Percentiles rank a stretch among this genome's conserved stretches.
Conservation (phyloP, 1,140 invertebrate genomes). For the Lepidurus couesii region DNA sequence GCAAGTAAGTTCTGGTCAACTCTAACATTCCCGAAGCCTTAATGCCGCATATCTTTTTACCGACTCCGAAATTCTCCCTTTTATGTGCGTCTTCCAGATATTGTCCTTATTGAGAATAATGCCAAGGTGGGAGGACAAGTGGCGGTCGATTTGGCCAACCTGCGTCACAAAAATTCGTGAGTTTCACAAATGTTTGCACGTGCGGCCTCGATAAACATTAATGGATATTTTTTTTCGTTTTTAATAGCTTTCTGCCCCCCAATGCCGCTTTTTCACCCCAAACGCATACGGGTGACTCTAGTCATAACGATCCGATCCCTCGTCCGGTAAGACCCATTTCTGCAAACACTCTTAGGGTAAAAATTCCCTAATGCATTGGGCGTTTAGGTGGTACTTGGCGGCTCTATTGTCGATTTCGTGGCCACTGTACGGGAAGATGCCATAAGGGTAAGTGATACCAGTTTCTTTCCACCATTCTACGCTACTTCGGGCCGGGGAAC, state of each 20-base stretch:
- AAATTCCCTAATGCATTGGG: no score
- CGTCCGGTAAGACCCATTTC: not conserved
- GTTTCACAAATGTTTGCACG: not conserved
- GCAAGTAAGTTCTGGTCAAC: conserved; percentile 55
- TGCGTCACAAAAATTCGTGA: conserved; percentile 19
- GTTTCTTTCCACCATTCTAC: not conserved
- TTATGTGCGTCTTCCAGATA: conserved; percentile 55
- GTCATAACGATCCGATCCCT: not conserved
- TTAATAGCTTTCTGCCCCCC: conserved; percentile 22
- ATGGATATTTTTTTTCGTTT: not conserved
- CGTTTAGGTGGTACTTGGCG: conserved; percentile 72
- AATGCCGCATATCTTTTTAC: no score
- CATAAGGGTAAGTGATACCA: conserved; percentile 58
- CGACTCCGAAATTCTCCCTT: not conserved
- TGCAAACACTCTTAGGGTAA: not conserved
- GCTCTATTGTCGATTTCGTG: conserved; percentile 68
- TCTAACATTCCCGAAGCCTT: not conserved
- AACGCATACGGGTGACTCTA: not conserved
- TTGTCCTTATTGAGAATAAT: conserved; percentile 88
- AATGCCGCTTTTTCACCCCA: not conserved
- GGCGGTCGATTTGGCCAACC: conserved; percentile 57
- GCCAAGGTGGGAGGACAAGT: conserved; percentile 76
- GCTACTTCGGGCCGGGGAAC: not conserved
- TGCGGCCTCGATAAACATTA: not conserved
- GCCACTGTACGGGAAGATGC: conserved; percentile 56